Evolutionary conservation across 2,888 invertebrate genomes (phyloP).

Genomic region (Spisula subtruncata): DNA sequence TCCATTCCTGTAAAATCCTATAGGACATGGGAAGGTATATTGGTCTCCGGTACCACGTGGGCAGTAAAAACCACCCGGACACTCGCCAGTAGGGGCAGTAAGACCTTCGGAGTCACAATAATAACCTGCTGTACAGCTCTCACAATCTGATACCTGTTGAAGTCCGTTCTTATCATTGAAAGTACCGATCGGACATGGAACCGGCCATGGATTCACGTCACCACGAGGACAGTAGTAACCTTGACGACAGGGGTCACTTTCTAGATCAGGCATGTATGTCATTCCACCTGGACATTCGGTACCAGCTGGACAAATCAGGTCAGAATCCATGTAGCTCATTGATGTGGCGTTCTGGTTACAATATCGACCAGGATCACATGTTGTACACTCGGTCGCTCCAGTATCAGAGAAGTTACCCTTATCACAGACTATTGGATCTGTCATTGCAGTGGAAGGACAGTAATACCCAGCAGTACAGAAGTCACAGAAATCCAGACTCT

Average conservation of each 20-base stretch:
- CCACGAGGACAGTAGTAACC: slow-evolving; percentile 86
- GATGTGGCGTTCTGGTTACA: slow-evolving; percentile 85
- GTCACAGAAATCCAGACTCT: slow-evolving; percentile 77
- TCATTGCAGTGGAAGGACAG: slow-evolving; percentile 81
- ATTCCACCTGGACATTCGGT: slow-evolving; percentile 85
- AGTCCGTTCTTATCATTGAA: slow-evolving; percentile 82
- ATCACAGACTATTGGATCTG: slow-evolving; percentile 82
- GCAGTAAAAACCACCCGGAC: slow-evolving; percentile 87
- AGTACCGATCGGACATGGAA: slow-evolving; percentile 86
- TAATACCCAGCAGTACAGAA: slow-evolving; percentile 85
- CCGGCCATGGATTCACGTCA: slow-evolving; percentile 85
- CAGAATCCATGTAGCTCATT: slow-evolving; percentile 73
- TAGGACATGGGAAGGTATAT: slow-evolving; percentile 83
- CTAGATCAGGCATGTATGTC: slow-evolving; percentile 81
- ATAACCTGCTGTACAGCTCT: slow-evolving; percentile 84
- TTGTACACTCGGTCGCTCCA: slow-evolving; percentile 80
- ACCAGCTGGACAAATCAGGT: slow-evolving; percentile 83
- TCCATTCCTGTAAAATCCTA: slow-evolving; percentile 86
- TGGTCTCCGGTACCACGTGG: slow-evolving; percentile 83
- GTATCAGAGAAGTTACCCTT: slow-evolving; percentile 85
- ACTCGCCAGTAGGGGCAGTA: slow-evolving; percentile 79
- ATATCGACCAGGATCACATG: slow-evolving; percentile 84
- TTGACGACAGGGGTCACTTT: slow-evolving; percentile 80
- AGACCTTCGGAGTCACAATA: slow-evolving; percentile 85
- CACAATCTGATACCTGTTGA: slow-evolving; percentile 84